phyloP scores from a whole-genome alignment of 2,113 vertebrate species.

The Sialia sialis region DNA sequence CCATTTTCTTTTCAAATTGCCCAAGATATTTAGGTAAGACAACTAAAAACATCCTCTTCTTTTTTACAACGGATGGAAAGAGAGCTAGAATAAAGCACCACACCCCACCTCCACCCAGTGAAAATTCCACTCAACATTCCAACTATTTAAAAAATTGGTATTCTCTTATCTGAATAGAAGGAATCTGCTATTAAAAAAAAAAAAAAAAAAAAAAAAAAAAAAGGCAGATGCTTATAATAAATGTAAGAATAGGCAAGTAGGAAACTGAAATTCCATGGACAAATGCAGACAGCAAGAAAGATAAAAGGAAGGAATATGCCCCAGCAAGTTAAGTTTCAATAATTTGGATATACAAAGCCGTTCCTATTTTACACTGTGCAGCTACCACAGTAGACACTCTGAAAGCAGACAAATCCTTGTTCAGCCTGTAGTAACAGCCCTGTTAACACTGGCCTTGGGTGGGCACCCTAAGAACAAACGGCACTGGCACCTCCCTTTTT shows the following conservation, averaged over 20 bases:
- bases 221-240: neutral
- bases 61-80: neutral
- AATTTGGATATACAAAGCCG: neutral
- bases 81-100: neutral
- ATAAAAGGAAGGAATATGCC: neutral
- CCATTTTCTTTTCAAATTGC: neutral
- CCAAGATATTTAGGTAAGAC: neutral
- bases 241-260: neutral
- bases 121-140: neutral
- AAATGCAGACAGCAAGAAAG: neutral
- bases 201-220: neutral
- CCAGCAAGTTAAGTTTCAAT: neutral
- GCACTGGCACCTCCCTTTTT: neutral
- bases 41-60: neutral
- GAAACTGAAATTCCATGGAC: neutral
- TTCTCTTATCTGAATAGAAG: neutral
- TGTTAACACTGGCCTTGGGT: neutral
- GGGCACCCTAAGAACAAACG: neutral
- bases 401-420: neutral
- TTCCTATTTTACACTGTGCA: neutral
- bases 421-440: neutral
- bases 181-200: neutral
- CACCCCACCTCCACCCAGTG: rapidly evolving
- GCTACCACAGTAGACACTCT: neutral
- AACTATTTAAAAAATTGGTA: neutral